These are phyloP conservation scores for Ectropis grisescens DNA, from an alignment of 1,140 invertebrate species.

Conservation along the genomic window DNA sequence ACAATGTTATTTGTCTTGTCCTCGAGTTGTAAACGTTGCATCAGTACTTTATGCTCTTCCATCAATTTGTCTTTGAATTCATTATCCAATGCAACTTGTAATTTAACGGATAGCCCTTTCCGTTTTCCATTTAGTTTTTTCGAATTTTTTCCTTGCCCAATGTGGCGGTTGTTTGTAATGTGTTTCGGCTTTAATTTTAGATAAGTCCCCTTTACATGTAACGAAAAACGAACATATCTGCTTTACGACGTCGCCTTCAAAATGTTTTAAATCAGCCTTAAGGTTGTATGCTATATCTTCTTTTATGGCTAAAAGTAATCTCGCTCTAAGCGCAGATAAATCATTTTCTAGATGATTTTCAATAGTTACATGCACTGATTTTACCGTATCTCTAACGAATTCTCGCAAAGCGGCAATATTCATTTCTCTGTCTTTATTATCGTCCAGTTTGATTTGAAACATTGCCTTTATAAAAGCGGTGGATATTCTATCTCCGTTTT, in stretches of 20 bases:
- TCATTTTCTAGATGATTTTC: constrained; percentile 13
- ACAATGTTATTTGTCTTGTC: no score
- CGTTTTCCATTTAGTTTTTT: no score
- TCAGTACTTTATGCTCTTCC: no score
- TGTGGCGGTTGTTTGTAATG: no score
- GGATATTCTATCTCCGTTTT: no score
- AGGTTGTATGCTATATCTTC: constrained; percentile 33
- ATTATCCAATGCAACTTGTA: no score
- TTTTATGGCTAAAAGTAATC: constrained; percentile 16
- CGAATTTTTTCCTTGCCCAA: no score
- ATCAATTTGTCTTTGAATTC: no score
- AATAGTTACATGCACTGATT: constrained; percentile 9
- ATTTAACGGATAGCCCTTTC: no score
- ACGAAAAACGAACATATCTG: constrained; percentile 24
- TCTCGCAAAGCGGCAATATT: constrained; percentile 23
- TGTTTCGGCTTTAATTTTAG: no score
- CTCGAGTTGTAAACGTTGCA: no score
- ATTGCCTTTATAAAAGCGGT: no score
- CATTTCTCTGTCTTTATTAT: constrained; percentile 16
- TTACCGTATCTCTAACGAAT: constrained; percentile 18
- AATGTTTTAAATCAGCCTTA: constrained; percentile 29
- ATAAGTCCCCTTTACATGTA: constrained; percentile 19
- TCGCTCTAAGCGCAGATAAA: constrained; percentile 12
- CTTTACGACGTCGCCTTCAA: constrained; percentile 16
- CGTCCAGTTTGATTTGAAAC: constrained; percentile 26